Conservation (phyloP, 1,140 invertebrate species). For the Lutraria rhynchaena region DNA sequence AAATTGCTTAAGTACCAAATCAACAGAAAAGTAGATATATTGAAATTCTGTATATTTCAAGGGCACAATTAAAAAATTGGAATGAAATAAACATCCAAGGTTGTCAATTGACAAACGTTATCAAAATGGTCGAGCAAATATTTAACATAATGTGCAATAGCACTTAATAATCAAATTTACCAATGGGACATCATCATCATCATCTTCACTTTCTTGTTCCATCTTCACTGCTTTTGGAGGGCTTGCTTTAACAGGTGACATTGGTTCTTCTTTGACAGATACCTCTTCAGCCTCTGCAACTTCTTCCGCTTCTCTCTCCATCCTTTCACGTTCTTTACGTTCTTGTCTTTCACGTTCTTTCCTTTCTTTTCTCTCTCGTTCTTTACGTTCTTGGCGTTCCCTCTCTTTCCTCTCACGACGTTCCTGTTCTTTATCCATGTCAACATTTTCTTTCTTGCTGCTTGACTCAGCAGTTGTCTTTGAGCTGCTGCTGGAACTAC, state of each 20-base stretch:
- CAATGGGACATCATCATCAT: constrained; percentile 91
- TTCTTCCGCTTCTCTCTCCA: constrained; percentile 27
- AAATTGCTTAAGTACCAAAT: background rate
- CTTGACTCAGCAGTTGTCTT: constrained; percentile 48
- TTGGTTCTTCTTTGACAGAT: constrained; percentile 35
- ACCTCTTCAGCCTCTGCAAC: constrained; percentile 12
- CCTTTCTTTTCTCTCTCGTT: constrained; percentile 47
- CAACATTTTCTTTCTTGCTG: constrained; percentile 52
- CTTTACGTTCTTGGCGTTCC: constrained; percentile 64
- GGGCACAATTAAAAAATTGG: too few species aligned
- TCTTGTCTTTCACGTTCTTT: constrained; percentile 44
- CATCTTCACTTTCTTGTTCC: constrained; percentile 85
- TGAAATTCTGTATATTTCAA: too few species aligned
- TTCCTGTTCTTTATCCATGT: constrained; percentile 65
- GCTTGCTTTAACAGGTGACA: constrained; percentile 36
- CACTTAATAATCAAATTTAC: too few species aligned
- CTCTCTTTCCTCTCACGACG: constrained; percentile 83
- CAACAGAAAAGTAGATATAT: background rate
- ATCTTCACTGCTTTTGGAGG: constrained; percentile 74
- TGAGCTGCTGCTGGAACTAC: constrained; percentile 50
- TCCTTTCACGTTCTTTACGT: constrained; percentile 50
- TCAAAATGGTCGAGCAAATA: too few species aligned
- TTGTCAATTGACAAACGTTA: too few species aligned
- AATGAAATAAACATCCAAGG: too few species aligned
- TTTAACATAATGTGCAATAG: too few species aligned